A percentile compares a stretch with the other conserved stretches of the same genome.
Conservation (phyloP, 2,888 invertebrate genomes). For the Cataglyphis cursor region DNA sequence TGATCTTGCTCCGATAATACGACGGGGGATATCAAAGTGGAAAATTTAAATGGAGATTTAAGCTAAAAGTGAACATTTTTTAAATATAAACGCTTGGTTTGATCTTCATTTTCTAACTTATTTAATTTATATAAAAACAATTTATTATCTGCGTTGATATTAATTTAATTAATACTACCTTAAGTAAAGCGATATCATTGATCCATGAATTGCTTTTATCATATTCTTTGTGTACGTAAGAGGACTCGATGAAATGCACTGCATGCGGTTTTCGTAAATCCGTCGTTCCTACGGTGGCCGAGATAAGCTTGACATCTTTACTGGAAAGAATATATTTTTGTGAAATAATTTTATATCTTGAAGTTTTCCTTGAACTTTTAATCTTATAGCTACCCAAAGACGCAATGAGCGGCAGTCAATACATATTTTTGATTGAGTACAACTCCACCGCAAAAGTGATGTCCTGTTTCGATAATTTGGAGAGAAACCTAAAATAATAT, state of each 20-base stretch:
- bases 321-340: constrained; percentile 50
- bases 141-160: neutral
- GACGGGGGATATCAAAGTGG: constrained; percentile 80
- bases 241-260: constrained; percentile 53
- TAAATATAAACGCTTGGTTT: neutral
- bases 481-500: constrained; percentile 73
- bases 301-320: constrained; percentile 4
- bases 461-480: constrained; percentile 41
- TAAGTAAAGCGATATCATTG: constrained; percentile 80
- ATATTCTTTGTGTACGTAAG: constrained; percentile 73
- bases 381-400: constrained; percentile 28
- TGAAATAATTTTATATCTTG: neutral
- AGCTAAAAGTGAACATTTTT: constrained; percentile 39
- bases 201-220: constrained; percentile 59
- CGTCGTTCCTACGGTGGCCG: constrained; percentile 63
- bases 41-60: constrained; percentile 39
- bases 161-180: constrained; percentile 59
- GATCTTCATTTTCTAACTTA: neutral
- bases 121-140: neutral
- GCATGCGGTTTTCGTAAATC: constrained; percentile 57
- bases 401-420: constrained; percentile 79
- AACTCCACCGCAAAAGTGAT: constrained; percentile 78
- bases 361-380: neutral
- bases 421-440: constrained; percentile 72
- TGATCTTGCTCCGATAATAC: constrained; percentile 85